A percentile compares a stretch with the other conserved stretches of the same genome.
These are phyloP conservation scores for Cepaea nemoralis DNA, from an alignment of 1,140 invertebrate species.

Conservation along the genomic window DNA sequence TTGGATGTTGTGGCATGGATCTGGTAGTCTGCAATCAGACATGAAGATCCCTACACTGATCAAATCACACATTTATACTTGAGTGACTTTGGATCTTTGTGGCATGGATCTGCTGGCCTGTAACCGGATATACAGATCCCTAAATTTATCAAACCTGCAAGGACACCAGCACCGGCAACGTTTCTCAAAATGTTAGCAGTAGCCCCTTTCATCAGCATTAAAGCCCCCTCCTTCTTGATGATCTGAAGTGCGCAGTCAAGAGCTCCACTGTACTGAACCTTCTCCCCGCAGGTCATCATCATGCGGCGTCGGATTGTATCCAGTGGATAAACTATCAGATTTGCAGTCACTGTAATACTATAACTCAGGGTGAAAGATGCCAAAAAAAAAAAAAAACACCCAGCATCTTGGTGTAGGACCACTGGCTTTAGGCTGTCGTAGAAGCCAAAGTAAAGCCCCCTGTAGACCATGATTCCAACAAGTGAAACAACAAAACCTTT, in stretches of 20 bases:
- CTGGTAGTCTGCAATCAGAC: too few relatives aligned
- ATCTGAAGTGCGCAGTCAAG: slow-evolving; percentile 73
- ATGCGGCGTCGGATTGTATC: slow-evolving; percentile 90
- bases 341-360: slow-evolving; percentile 84
- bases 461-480: slow-evolving; percentile 68
- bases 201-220: slow-evolving; percentile 74
- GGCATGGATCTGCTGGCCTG: neutral
- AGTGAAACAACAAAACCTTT: slow-evolving; percentile 89
- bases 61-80: too few relatives aligned
- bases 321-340: slow-evolving; percentile 92
- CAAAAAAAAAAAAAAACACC: too few relatives aligned
- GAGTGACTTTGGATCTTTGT: too few relatives aligned
- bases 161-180: slow-evolving; percentile 66
- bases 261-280: slow-evolving; percentile 74
- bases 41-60: too few relatives aligned
- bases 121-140: slow-evolving; percentile 61
- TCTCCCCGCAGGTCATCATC: slow-evolving; percentile 80
- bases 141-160: slow-evolving; percentile 73
- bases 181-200: slow-evolving; percentile 78
- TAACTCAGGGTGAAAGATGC: slow-evolving; percentile 86
- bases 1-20: too few relatives aligned
- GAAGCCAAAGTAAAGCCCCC: slow-evolving; percentile 92
- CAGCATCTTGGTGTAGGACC: slow-evolving; percentile 83
- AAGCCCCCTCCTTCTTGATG: slow-evolving; percentile 72
- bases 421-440: slow-evolving; percentile 91